Conservation (phyloP, 2,113 vertebrate species). For the Cavia porcellus region DNA sequence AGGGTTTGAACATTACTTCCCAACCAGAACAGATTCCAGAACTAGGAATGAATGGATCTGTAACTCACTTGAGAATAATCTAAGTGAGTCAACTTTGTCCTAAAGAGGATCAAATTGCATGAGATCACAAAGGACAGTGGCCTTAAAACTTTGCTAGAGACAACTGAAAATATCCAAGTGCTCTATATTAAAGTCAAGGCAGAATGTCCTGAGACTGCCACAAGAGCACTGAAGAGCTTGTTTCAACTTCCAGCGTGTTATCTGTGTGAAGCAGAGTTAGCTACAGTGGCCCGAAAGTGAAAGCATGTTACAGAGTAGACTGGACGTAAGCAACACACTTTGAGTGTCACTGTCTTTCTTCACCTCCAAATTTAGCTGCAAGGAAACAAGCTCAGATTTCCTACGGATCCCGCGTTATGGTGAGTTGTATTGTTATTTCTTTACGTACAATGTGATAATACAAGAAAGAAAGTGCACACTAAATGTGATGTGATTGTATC, state of each 20-base stretch:
- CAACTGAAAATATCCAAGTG: neutral
- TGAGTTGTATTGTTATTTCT: neutral
- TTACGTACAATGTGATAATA: neutral
- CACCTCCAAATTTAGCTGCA: neutral
- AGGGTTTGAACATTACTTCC: neutral
- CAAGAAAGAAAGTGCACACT: neutral
- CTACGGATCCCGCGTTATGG: neutral
- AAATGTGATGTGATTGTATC: neutral
- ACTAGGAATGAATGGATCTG: neutral
- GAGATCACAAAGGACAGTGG: neutral
- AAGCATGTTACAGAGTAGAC: neutral
- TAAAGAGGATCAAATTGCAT: neutral
- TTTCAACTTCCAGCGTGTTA: neutral
- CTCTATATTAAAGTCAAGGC: neutral
- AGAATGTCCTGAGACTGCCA: neutral
- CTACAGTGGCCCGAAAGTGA: neutral
- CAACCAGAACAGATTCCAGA: neutral
- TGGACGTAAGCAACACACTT: neutral
- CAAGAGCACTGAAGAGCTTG: neutral
- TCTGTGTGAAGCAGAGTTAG: neutral
- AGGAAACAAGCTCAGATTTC: neutral
- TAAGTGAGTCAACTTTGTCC: neutral
- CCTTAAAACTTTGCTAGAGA: neutral
- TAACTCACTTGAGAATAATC: neutral
- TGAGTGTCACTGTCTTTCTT: neutral